Evolutionary conservation across 2,797 vertebrate genomes (phyloP).

Genomic region (Premnoplex brunnescens): DNA sequence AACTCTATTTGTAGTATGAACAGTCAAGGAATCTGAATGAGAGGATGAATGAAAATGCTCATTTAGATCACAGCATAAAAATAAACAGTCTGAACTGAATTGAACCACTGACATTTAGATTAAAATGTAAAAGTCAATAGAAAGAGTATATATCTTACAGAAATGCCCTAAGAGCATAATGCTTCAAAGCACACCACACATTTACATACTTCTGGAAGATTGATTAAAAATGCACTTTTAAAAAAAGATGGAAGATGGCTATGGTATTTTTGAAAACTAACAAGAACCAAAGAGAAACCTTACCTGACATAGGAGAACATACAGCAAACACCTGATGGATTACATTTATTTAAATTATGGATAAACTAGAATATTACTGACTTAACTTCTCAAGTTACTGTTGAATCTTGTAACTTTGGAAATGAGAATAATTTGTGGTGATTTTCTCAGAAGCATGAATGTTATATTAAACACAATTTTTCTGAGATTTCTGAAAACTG

Average conservation of each 20-base stretch:
- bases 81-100: conserved; percentile 6
- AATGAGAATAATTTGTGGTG: conserved; percentile 13
- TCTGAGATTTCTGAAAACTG: not conserved
- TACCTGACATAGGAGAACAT: not conserved
- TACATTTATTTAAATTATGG: conserved; percentile 1
- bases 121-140: conserved; percentile 5
- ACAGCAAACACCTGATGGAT: not conserved
- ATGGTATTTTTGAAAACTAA: conserved; percentile 11
- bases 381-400: conserved; percentile 18
- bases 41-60: not conserved
- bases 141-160: not conserved
- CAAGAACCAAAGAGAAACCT: not conserved
- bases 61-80: not conserved
- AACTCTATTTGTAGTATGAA: not conserved
- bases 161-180: not conserved
- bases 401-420: not conserved
- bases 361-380: conserved; percentile 24
- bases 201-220: not conserved
- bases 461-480: not conserved
- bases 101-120: conserved; percentile 11
- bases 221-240: not conserved
- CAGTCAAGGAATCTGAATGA: conserved; percentile 20
- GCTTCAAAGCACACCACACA: not conserved
- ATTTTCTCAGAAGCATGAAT: conserved; percentile 13
- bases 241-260: not conserved